Evolutionary conservation across 2,888 invertebrate genomes (phyloP).

Genomic region (Xestobium rufovillosum): DNA sequence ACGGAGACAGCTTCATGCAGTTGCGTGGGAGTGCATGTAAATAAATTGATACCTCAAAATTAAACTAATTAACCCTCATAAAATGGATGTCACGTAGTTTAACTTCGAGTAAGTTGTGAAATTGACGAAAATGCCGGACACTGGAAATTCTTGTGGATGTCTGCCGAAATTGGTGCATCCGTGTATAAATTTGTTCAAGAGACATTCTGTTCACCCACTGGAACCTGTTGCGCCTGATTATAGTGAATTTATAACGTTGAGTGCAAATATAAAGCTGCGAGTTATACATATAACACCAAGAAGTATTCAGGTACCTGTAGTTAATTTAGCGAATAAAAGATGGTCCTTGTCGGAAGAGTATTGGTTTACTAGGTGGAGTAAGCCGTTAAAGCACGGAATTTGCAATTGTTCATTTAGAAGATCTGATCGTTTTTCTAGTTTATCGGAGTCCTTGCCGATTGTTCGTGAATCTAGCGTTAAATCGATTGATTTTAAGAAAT

Average conservation of each 20-base stretch:
- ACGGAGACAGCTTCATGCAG: too few species aligned
- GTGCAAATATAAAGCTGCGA: slow-evolving; percentile 34
- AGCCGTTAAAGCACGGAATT: slow-evolving; percentile 37
- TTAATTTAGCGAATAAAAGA: slow-evolving; percentile 28
- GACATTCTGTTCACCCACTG: slow-evolving; percentile 35
- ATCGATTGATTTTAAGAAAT: slow-evolving; percentile 7
- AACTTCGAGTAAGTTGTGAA: too few species aligned
- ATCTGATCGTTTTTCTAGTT: slow-evolving; percentile 35
- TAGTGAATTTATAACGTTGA: slow-evolving; percentile 37
- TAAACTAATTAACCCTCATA: too few species aligned
- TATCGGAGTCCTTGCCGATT: slow-evolving; percentile 7
- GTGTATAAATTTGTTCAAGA: slow-evolving; percentile 29
- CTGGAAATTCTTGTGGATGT: slow-evolving; percentile 23
- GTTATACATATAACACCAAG: slow-evolving; percentile 36
- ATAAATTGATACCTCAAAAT: too few species aligned
- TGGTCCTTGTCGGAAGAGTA: slow-evolving; percentile 43
- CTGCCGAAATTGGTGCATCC: slow-evolving; percentile 29
- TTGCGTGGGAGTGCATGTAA: too few species aligned
- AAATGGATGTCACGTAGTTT: too few species aligned
- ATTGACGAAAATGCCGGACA: too few species aligned
- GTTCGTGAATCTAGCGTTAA: slow-evolving; percentile 5
- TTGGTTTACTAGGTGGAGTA: slow-evolving; percentile 45
- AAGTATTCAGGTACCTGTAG: slow-evolving; percentile 4
- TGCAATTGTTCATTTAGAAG: slow-evolving; percentile 42
- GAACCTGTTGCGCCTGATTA: slow-evolving; percentile 35